phyloP scores from a whole-genome alignment of 2,888 invertebrate species.

The Rhingia campestris region DNA sequence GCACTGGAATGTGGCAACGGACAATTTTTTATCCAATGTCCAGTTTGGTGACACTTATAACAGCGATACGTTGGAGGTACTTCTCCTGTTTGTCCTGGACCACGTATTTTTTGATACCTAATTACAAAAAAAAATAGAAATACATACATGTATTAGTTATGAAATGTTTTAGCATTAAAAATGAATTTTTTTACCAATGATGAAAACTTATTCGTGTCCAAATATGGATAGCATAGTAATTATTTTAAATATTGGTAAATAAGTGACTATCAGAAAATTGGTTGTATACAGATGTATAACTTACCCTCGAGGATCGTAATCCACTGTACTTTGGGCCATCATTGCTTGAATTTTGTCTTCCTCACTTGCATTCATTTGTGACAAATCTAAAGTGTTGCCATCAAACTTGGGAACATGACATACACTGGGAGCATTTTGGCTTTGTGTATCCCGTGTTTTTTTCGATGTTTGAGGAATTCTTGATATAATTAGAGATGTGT shows the following conservation, averaged over 20 bases:
- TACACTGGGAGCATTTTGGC: slow-evolving; percentile 82
- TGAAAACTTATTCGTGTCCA: slow-evolving; percentile 72
- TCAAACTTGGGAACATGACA: slow-evolving; percentile 84
- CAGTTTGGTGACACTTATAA: slow-evolving; percentile 95
- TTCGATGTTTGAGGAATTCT: slow-evolving; percentile 93
- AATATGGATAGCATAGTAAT: slow-evolving; percentile 65
- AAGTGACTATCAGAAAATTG: slow-evolving; percentile 38
- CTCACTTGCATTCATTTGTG: slow-evolving; percentile 95
- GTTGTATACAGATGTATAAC: slow-evolving; percentile 77
- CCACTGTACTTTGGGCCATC: slow-evolving; percentile 98
- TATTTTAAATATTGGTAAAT: slow-evolving; percentile 58
- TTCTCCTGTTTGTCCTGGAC: slow-evolving; percentile 93
- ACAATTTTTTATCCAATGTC: slow-evolving; percentile 99
- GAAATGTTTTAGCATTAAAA: slow-evolving; percentile 25
- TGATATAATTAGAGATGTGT: slow-evolving; percentile 97
- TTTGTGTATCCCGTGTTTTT: slow-evolving; percentile 87
- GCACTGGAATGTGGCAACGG: slow-evolving; percentile 84
- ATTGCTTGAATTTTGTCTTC: slow-evolving; percentile 98
- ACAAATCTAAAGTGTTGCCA: slow-evolving; percentile 89
- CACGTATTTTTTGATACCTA: slow-evolving; percentile 95
- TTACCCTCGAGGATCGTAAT: slow-evolving; percentile 98
- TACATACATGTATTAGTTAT: slow-evolving; percentile 25
- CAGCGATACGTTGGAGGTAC: slow-evolving; percentile 97
- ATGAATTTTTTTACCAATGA: slow-evolving; percentile 62
- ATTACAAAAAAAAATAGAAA: slow-evolving; percentile 69